Evolutionary conservation across 2,888 invertebrate species (phyloP), one percentile per base, ranked within the genome.

Genomic region (Aspidapion aeneum): DNA sequence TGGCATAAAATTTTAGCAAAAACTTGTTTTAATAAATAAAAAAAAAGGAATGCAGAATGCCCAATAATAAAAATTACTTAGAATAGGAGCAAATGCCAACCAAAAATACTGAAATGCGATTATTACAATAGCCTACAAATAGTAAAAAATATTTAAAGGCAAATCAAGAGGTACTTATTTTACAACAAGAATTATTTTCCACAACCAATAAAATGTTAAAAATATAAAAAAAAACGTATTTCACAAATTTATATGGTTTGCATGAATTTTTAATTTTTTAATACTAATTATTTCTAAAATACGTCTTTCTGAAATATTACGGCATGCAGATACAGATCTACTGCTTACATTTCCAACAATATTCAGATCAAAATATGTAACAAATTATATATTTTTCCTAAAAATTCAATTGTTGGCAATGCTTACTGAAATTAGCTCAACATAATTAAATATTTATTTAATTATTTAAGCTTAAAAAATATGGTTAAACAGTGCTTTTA

Each of bases 71-170:
- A 18, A 49, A 58, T 50, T 49, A 57, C 2, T 58, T 2, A 50
- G 2, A 21, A 19, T 19, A 55, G 16, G 20, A 55, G 2, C 20
- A 20, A 19, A 5, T 12, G 20, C 18, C n/a, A 18, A 54, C 16
- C 54, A 35, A 54, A 55, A 55, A 22, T 49, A 56, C 22, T 16
- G 17, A 20, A 49, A 50, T 59, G 57, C 56, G 35, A 35, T 35
- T 7, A 35, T 35, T 35, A 35, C 35, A 7, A 12, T 35, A 35
- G 35, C 35, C 35, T 35, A 35, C 35, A 35, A 35, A 12, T 35
- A n/a, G n/a, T 35, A 35, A 35, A 35, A 35, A 35, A 35, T 35
- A 12, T 12, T 35, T 7, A 12, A 35, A 35, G 35, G 35, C 35
- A 35, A 35, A 35, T 12, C 35, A 35, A 35, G 3, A 35, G n/a